phyloP scores from a whole-genome alignment of 2,113 vertebrate genomes.

The Aramus guarauna region DNA sequence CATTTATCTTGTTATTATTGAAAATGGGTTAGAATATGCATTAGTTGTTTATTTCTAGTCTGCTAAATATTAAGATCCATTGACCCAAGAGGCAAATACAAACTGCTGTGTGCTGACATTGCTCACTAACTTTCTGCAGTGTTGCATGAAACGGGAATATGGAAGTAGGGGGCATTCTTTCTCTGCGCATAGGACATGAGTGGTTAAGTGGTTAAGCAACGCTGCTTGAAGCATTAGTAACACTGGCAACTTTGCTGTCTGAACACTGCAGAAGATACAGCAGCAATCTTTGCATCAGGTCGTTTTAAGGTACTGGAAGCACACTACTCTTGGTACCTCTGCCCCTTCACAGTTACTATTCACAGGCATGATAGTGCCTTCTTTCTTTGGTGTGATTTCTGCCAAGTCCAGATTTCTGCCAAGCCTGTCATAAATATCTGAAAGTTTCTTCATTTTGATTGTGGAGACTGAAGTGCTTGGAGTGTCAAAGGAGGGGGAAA shows the following conservation, averaged over 20 bases:
- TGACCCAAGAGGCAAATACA: background rate
- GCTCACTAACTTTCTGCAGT: background rate
- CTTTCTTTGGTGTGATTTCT: background rate
- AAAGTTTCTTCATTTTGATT: background rate
- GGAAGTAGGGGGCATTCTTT: background rate
- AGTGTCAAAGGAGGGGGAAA: background rate
- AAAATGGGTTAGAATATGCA: background rate
- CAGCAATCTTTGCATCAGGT: background rate
- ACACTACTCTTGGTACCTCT: background rate
- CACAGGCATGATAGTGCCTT: background rate
- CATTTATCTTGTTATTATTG: background rate
- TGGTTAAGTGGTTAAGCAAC: background rate
- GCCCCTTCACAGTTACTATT: background rate
- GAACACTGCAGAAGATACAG: background rate
- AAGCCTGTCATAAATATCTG: background rate
- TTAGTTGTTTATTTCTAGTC: background rate
- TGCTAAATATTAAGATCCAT: background rate
- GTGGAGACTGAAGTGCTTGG: background rate
- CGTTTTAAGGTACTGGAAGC: background rate
- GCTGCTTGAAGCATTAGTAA: background rate
- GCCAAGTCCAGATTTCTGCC: background rate
- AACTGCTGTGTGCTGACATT: background rate
- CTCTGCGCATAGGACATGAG: fast-evolving
- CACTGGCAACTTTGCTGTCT: background rate
- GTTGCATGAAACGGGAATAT: background rate